These are phyloP conservation scores for Dromococcyx pavoninus DNA, from an alignment of 2,797 vertebrate genomes.

Conservation along the genomic window DNA sequence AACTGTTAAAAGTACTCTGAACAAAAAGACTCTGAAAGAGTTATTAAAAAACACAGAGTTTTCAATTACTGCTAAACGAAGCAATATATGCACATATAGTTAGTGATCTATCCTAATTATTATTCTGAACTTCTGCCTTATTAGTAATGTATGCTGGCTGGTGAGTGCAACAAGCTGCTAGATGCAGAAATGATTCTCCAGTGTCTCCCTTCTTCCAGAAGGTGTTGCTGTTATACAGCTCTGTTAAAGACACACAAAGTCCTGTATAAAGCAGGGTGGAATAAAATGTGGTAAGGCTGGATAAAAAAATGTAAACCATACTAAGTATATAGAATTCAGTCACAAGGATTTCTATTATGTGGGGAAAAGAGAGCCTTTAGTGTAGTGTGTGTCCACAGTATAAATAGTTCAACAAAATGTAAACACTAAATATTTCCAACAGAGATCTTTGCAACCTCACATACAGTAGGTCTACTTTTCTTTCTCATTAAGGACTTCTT, in stretches of 20 bases:
- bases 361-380: slow-evolving; percentile 73
- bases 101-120: not conserved
- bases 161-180: not conserved
- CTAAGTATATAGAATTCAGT: slow-evolving; percentile 66
- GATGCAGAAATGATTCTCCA: not conserved
- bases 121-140: slow-evolving; percentile 5
- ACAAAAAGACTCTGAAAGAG: slow-evolving; percentile 15
- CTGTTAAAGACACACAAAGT: not conserved
- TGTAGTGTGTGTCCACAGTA: slow-evolving; percentile 67
- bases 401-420: slow-evolving; percentile 80
- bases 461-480: slow-evolving; percentile 76
- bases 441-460: slow-evolving; percentile 67
- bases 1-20: not conserved
- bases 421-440: slow-evolving; percentile 80
- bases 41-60: not conserved
- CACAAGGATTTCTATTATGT: slow-evolving; percentile 80
- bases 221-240: slow-evolving; percentile 73
- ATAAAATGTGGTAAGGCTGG: slow-evolving; percentile 60
- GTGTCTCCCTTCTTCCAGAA: slow-evolving; percentile 63
- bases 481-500: slow-evolving; percentile 72
- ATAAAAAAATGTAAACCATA: slow-evolving; percentile 72
- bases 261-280: not conserved
- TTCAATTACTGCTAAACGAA: slow-evolving; percentile 13
- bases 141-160: not conserved
- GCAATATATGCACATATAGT: slow-evolving; percentile 18